A percentile compares a stretch with the other conserved stretches of the same genome.
phyloP scores from a whole-genome alignment of 2,888 invertebrate genomes.

The Operophtera brumata region DNA sequence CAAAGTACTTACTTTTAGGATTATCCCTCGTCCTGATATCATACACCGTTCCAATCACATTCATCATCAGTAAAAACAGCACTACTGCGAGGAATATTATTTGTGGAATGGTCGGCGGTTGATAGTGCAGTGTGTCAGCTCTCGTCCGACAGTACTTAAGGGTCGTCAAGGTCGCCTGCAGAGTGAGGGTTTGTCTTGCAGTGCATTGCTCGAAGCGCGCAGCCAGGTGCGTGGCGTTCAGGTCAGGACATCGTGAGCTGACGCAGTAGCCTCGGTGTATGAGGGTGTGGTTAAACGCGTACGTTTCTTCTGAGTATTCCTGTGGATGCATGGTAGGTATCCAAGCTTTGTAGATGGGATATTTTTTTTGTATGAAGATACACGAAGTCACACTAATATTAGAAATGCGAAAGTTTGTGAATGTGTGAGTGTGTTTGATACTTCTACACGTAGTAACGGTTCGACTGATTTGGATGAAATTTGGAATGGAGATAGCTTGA shows the following conservation, averaged over 20 bases:
- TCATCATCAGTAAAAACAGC: conserved; percentile 32
- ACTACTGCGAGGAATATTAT: conserved; percentile 28
- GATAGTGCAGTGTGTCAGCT: not conserved
- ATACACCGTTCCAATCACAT: conserved; percentile 41
- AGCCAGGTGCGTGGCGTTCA: not conserved
- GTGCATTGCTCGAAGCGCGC: conserved; percentile 19
- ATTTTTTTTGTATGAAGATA: too few relatives aligned
- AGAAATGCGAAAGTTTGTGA: too few relatives aligned
- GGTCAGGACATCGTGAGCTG: conserved; percentile 34
- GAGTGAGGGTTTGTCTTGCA: conserved; percentile 28
- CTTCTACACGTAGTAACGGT: too few relatives aligned
- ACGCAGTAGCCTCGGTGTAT: conserved; percentile 53
- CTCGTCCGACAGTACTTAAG: conserved; percentile 34
- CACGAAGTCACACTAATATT: too few relatives aligned
- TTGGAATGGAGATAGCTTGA: too few relatives aligned
- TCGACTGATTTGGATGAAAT: too few relatives aligned
- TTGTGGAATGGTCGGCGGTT: conserved; percentile 13
- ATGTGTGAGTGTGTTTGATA: too few relatives aligned
- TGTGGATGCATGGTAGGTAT: conserved; percentile 4
- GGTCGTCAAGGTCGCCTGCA: conserved; percentile 23
- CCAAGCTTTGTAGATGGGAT: not conserved
- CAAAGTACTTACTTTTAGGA: conserved; percentile 26
- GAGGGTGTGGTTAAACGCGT: conserved; percentile 42
- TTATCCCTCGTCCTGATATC: conserved; percentile 31
- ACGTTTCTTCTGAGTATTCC: conserved; percentile 36